Conservation (phyloP, 2,797 vertebrate genomes). For the Fratercula arctica region DNA sequence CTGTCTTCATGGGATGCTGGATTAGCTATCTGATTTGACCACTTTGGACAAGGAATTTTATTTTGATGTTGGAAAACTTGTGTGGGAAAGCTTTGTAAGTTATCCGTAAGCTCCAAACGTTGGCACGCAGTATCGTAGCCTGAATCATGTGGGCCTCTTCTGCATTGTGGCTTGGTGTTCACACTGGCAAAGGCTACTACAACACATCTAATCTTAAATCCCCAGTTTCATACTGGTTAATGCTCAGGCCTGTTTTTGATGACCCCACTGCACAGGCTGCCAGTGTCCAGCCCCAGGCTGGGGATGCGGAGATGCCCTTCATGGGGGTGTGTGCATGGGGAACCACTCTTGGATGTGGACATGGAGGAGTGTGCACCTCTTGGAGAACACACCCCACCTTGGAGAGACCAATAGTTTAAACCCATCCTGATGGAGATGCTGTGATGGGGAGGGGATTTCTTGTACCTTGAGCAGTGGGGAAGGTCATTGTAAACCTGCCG, state of each 20-base stretch:
- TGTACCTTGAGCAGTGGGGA: neutral
- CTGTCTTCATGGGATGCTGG: neutral
- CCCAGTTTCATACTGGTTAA: neutral
- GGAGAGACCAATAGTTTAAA: neutral
- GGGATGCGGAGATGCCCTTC: neutral
- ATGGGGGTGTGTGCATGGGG: fast-evolving
- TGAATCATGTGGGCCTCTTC: neutral
- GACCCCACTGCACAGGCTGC: neutral
- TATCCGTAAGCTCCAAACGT: neutral
- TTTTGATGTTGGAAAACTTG: neutral
- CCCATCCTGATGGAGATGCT: neutral
- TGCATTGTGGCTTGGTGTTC: neutral
- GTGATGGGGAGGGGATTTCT: neutral
- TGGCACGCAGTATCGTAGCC: neutral
- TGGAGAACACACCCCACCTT: neutral
- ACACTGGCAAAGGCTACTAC: neutral
- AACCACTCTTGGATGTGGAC: neutral
- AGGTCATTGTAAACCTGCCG: neutral
- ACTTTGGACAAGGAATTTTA: neutral
- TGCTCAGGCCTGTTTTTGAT: neutral
- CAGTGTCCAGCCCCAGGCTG: neutral
- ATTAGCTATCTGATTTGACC: neutral
- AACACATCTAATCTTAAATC: neutral
- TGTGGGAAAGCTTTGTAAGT: neutral
- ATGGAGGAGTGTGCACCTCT: neutral